Conservation (phyloP, 2,888 invertebrate species). For the Epiblema foenella region DNA sequence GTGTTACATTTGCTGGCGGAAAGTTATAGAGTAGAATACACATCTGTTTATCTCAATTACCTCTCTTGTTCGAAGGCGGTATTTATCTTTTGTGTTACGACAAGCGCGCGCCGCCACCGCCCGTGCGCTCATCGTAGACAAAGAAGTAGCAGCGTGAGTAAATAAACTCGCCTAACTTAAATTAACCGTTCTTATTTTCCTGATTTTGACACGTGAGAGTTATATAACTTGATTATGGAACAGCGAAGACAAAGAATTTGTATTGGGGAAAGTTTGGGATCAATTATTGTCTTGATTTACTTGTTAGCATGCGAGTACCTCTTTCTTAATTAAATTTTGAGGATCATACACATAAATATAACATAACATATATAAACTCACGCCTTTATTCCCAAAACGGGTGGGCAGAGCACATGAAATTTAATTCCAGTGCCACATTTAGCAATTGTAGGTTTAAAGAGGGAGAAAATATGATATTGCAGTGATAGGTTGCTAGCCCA, state of each 20-base stretch:
- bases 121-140: constrained; percentile 66
- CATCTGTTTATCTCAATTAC: constrained; percentile 81
- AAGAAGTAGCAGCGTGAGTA: constrained; percentile 74
- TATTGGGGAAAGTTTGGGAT: constrained; percentile 54
- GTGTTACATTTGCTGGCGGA: constrained; percentile 66
- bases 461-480: too few species aligned
- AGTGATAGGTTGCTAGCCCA: too few species aligned
- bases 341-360: too few species aligned
- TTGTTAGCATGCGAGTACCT: constrained; percentile 22
- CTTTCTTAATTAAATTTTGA: constrained; percentile 41
- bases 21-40: constrained; percentile 74
- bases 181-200: constrained; percentile 70
- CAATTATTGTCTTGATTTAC: constrained; percentile 53
- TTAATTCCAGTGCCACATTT: too few species aligned
- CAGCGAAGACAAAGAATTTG: constrained; percentile 54
- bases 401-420: too few species aligned
- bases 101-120: constrained; percentile 57
- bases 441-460: too few species aligned
- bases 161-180: constrained; percentile 71
- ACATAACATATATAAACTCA: too few species aligned
- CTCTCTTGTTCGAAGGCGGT: constrained; percentile 71
- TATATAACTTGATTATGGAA: constrained; percentile 62
- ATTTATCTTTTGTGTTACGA: constrained; percentile 80
- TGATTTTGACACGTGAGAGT: constrained; percentile 71
- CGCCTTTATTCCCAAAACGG: too few species aligned